Evolutionary conservation across 2,113 vertebrate species (phyloP).

Genomic region (Tympanuchus pallidicinctus): DNA sequence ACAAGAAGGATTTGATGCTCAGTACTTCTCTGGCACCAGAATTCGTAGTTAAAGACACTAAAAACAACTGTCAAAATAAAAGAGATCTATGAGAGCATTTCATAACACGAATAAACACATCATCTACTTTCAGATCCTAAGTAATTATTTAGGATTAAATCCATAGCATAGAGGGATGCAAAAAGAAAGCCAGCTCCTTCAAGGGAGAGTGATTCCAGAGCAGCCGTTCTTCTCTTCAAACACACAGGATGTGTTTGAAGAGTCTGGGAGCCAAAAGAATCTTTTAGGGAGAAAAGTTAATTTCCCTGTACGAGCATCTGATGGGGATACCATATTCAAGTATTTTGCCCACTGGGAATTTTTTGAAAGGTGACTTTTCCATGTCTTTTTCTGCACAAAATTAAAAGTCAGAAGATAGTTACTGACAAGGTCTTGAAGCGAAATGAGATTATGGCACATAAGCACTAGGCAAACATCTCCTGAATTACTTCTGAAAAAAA

Average conservation of each 20-base stretch:
- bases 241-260: background rate
- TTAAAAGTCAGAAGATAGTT: background rate
- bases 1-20: background rate
- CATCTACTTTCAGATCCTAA: background rate
- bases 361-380: background rate
- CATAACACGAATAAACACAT: background rate
- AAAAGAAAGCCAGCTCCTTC: background rate
- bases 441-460: background rate
- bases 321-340: background rate
- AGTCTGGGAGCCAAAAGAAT: background rate
- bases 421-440: background rate
- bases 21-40: background rate
- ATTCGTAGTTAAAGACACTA: background rate
- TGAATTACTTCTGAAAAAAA: background rate
- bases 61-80: background rate
- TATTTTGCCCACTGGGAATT: background rate
- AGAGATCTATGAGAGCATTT: background rate
- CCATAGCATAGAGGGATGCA: accelerated
- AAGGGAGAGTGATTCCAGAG: background rate
- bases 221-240: background rate
- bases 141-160: background rate
- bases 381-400: background rate
- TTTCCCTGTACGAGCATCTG: background rate
- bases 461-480: background rate
- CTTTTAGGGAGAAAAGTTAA: accelerated